A percentile compares a stretch with the other conserved stretches of the same genome.
Conservation (phyloP, 2,113 vertebrate genomes). For the Melanerpes aurifrons region DNA sequence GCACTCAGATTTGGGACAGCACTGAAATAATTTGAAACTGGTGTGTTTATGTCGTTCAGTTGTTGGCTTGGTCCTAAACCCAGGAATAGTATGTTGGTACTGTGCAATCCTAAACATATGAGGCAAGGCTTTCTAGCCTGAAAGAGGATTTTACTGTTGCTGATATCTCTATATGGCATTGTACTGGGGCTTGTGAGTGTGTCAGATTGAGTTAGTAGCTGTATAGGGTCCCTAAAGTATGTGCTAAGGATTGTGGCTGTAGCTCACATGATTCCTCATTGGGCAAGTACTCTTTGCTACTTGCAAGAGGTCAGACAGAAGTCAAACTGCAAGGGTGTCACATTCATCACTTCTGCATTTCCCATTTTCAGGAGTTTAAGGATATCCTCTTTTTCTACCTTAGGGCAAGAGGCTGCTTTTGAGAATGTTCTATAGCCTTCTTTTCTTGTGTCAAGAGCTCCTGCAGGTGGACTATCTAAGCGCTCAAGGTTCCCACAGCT, state of each 20-base stretch:
- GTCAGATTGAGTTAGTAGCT: background rate
- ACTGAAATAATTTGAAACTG: background rate
- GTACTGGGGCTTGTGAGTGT: background rate
- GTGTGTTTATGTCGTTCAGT: background rate
- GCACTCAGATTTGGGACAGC: too few species aligned
- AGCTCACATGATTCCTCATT: background rate
- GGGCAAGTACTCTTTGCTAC: background rate
- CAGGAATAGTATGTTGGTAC: background rate
- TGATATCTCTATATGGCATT: background rate
- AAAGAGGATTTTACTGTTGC: background rate
- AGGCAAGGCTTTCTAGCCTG: background rate
- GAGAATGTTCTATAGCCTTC: background rate
- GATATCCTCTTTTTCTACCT: background rate
- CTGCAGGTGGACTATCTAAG: background rate
- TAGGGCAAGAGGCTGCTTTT: background rate
- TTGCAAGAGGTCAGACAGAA: background rate
- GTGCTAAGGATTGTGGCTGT: too few species aligned
- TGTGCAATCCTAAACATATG: background rate
- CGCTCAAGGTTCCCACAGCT: background rate
- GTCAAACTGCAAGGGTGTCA: background rate
- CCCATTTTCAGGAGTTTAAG: background rate
- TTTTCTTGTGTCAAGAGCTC: background rate
- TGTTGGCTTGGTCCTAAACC: background rate
- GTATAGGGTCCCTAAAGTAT: background rate
- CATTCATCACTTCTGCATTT: background rate